Evolutionary conservation across 1,140 invertebrate genomes (phyloP), one percentile per base, ranked within the genome.

Genomic region (Diprion similis): DNA sequence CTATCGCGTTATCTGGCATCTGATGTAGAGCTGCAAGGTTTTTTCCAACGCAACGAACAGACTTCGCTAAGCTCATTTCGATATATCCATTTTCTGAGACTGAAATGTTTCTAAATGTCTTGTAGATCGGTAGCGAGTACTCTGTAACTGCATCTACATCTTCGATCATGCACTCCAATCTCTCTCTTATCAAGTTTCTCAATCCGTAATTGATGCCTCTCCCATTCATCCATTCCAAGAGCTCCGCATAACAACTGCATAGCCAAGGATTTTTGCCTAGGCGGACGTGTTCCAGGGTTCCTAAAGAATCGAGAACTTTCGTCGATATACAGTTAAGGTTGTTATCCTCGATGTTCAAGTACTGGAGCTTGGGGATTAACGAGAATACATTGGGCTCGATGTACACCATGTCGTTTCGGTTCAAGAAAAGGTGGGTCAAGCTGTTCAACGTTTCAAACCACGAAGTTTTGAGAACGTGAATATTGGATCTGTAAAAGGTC

Each of bases 201-300:
- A 59, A 15, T 59, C n/a, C 51, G 51, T 59, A 17, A 59, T 15
- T 17, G 51, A 59, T 0, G 51, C 72, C 6, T 77, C 75, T 10
- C 82, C 46, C n/a, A 19, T 71, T 6, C 51, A 9, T 17, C 78
- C 70, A 13, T 8, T 59, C 51, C n/a, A 15, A 6, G n/a, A 59
- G 51, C n/a, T 59, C 51, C 51, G 51, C 51, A 9, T 15, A 59
- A 59, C 83, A 84, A 9, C 82, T 78, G 72, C 83, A 84, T 0
- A 82, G 66, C 83, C 83, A 84, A 3, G 83, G 83, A 68, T 84
- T 84, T 6, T 79, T 78, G 46, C 80, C 81, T 19, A 84, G 77
- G 1, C 78, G 75, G 10, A 84, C 74, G 1, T 70, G 75, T 13
- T 65, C 79, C 9, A 84, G 73, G 24, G 10, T 68, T 9, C 18